These are phyloP conservation scores for Lophura nycthemera DNA, from an alignment of 2,113 vertebrate genomes.

Conservation along the genomic window DNA sequence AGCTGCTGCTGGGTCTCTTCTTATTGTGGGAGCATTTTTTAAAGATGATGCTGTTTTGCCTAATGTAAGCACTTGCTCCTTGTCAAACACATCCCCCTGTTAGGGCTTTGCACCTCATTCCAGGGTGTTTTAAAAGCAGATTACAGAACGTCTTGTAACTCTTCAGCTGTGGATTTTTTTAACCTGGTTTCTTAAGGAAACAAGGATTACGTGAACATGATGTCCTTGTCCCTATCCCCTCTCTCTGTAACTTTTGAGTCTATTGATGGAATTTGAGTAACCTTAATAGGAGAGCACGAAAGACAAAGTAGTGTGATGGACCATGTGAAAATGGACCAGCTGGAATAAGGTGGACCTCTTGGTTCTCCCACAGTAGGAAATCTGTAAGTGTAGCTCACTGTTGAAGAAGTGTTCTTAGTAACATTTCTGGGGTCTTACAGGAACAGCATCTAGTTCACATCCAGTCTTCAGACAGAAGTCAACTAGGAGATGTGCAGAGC, in stretches of 20 bases:
- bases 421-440: neutral
- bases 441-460: neutral
- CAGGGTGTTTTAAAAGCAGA: conserved; percentile 10
- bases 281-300: rapidly evolving
- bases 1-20: neutral
- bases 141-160: conserved; percentile 52
- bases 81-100: conserved; percentile 46
- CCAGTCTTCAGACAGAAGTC: neutral
- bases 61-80: conserved; percentile 29
- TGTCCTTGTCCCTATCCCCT: neutral
- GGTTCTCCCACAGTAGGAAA: neutral
- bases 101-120: conserved; percentile 33
- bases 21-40: neutral
- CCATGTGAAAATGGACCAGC: neutral
- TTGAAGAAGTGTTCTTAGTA: neutral
- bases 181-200: conserved; percentile 58
- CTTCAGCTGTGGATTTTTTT: neutral
- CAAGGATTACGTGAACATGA: neutral
- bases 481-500: neutral
- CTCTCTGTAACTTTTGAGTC: neutral
- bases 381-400: neutral
- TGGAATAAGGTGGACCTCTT: rapidly evolving
- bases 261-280: neutral
- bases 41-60: neutral
- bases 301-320: rapidly evolving